phyloP scores from a whole-genome alignment of 2,113 vertebrate genomes.

The Hepsetus odoe region DNA sequence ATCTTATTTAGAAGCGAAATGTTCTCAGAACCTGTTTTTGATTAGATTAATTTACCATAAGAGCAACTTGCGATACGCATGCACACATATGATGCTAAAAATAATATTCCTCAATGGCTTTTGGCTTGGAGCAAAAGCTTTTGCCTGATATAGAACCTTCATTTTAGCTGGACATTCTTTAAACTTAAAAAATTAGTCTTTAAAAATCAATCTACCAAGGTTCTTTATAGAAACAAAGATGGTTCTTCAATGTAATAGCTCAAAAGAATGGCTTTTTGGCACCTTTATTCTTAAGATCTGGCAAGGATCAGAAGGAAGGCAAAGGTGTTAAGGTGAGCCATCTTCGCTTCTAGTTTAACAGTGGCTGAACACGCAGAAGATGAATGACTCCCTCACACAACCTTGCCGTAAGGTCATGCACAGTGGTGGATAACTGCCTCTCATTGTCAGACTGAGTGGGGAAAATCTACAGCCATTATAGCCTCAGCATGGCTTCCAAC shows the following conservation, averaged over 20 bases:
- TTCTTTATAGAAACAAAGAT: neutral
- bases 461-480: constrained; percentile 20
- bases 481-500: neutral
- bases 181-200: too few species aligned
- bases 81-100: neutral
- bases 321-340: neutral
- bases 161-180: too few species aligned
- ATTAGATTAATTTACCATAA: neutral
- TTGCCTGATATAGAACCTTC: too few species aligned
- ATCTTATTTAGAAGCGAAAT: constrained; percentile 1
- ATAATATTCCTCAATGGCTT: neutral
- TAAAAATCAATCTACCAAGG: too few species aligned
- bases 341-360: neutral
- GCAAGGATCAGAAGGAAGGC: neutral
- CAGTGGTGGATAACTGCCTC: constrained; percentile 9
- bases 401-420: constrained; percentile 17
- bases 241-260: neutral
- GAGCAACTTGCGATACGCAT: neutral
- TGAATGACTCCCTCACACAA: neutral
- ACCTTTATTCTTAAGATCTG: neutral
- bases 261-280: neutral
- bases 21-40: constrained; percentile 14
- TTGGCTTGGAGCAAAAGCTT: too few species aligned
- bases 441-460: constrained; percentile 13
- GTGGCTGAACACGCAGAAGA: constrained; percentile 12